A percentile compares a stretch with the other conserved stretches of the same genome.
These are phyloP conservation scores for Monomorium pharaonis DNA, from an alignment of 1,140 invertebrate species.

Conservation along the genomic window DNA sequence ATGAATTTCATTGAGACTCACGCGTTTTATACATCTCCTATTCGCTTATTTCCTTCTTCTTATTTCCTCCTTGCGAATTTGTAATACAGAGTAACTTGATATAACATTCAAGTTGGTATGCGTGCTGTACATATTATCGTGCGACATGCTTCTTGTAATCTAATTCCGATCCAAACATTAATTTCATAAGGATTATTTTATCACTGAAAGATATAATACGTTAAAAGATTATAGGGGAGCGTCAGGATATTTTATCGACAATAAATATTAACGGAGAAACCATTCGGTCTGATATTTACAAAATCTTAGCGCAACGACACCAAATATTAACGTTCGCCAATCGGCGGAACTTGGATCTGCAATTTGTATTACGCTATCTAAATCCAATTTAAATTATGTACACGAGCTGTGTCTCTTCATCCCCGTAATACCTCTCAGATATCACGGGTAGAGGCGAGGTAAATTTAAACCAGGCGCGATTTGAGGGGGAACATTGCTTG, in stretches of 20 bases:
- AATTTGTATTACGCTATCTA: slow-evolving; percentile 3
- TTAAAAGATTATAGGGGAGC: not conserved
- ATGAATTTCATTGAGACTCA: not conserved
- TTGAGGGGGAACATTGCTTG: slow-evolving; percentile 32
- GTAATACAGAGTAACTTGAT: not conserved
- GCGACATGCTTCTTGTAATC: not conserved
- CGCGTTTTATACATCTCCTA: not conserved
- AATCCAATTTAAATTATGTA: slow-evolving; percentile 59
- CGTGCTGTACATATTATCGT: not conserved
- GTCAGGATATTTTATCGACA: not conserved
- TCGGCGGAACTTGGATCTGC: not conserved
- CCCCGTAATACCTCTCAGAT: slow-evolving; percentile 32
- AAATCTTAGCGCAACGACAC: not conserved
- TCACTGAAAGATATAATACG: not conserved
- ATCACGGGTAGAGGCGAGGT: slow-evolving; percentile 11
- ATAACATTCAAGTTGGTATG: not conserved
- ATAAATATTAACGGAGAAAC: not conserved
- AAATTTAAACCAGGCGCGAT: slow-evolving; percentile 53
- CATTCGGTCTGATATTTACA: not conserved
- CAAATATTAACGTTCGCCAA: not conserved
- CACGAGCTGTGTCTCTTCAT: slow-evolving; percentile 24
- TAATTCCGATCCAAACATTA: not conserved
- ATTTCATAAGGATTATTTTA: not conserved
- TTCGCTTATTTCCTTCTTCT: not conserved
- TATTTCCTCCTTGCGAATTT: not conserved